phyloP scores from a whole-genome alignment of 23 tunicate genomes.

The Halocynthia roretzi region DNA sequence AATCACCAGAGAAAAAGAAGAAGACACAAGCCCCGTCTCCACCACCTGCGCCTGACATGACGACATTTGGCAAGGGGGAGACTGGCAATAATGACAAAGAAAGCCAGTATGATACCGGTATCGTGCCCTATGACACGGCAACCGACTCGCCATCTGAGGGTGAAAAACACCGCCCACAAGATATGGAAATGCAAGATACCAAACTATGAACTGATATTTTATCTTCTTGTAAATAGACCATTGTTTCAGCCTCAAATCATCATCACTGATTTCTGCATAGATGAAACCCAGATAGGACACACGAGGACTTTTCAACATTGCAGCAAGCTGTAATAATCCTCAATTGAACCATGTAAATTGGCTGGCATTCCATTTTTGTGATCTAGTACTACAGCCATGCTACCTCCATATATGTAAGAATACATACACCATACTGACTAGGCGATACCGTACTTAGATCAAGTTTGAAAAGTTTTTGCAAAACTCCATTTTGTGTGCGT shows the following conservation, averaged over 20 bases:
- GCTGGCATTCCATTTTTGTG: no score
- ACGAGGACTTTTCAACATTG: neutral
- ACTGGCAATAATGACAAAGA: neutral
- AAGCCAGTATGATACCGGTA: constrained; percentile 1
- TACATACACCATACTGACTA: no score
- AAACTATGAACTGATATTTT: neutral
- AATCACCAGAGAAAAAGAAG: neutral
- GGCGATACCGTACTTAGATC: no score
- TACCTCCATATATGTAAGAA: no score
- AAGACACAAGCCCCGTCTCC: constrained; percentile 7
- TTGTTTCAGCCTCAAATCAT: neutral
- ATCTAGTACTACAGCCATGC: no score
- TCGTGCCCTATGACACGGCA: neutral
- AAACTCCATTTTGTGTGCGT: no score
- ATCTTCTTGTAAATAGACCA: neutral
- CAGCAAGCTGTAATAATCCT: no score
- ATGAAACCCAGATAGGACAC: neutral
- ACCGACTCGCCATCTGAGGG: neutral
- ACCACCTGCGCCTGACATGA: neutral
- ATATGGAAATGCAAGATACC: neutral
- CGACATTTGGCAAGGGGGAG: neutral
- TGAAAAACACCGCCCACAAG: neutral
- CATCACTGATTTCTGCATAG: neutral
- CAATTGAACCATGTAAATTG: no score
- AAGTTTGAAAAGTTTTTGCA: no score